Percentiles rank a stretch among this genome's conserved stretches.
phyloP scores from a whole-genome alignment of 2,888 invertebrate genomes.

The Volucella inflata region DNA sequence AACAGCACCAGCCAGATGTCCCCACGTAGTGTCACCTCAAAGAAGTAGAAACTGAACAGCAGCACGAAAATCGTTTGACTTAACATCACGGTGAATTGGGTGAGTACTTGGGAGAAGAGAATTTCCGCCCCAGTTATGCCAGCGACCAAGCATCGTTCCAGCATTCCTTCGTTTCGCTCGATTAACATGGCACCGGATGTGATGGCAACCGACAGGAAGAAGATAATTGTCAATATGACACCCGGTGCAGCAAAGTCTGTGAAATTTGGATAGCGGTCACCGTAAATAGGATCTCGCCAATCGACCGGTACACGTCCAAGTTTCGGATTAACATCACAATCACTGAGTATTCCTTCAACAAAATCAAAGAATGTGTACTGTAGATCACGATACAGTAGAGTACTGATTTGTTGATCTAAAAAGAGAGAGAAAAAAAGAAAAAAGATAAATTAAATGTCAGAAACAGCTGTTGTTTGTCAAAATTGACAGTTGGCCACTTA shows the following conservation, averaged over 20 bases:
- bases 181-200: conserved; percentile 95
- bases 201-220: conserved; percentile 96
- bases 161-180: conserved; percentile 94
- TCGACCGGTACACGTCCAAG: conserved; percentile 84
- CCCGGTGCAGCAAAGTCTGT: conserved; percentile 98
- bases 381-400: conserved; percentile 90
- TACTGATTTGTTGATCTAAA: conserved; percentile 95
- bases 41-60: conserved; percentile 90
- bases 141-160: conserved; percentile 94
- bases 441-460: neutral
- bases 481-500: conserved; percentile 83
- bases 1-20: conserved; percentile 89
- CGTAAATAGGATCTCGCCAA: conserved; percentile 90
- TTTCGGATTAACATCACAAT: conserved; percentile 88
- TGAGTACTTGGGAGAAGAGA: conserved; percentile 93
- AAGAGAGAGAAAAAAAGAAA: neutral
- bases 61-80: conserved; percentile 92
- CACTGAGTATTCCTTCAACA: conserved; percentile 86
- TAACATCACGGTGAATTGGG: conserved; percentile 94
- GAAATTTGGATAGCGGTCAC: conserved; percentile 90
- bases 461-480: neutral
- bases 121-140: conserved; percentile 92
- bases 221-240: conserved; percentile 94
- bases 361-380: conserved; percentile 90
- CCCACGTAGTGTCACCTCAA: conserved; percentile 91